A percentile compares a stretch with the other conserved stretches of the same genome.
Evolutionary conservation across 2,888 invertebrate genomes (phyloP).

Genomic region (Ommatoiulus sabulosus): DNA sequence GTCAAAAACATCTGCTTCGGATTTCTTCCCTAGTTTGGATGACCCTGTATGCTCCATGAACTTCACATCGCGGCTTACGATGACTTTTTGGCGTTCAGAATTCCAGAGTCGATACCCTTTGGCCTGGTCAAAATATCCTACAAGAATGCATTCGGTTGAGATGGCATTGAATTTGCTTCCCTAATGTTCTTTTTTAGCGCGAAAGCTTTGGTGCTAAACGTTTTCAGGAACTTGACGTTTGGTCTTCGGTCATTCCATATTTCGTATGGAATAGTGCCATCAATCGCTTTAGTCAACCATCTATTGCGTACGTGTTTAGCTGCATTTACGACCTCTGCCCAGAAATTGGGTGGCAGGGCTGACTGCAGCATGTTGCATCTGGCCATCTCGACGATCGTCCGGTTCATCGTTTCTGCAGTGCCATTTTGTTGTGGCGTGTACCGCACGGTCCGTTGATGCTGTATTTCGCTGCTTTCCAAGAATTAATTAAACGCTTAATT

Average conservation of each 20-base stretch:
- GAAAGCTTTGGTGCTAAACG: too few species aligned
- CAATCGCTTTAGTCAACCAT: not conserved
- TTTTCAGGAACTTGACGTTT: too few species aligned
- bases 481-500: not conserved
- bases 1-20: too few species aligned
- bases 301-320: slow-evolving; percentile 4
- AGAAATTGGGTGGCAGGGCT: not conserved
- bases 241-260: slow-evolving; percentile 41
- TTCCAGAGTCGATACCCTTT: too few species aligned
- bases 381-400: slow-evolving; percentile 42
- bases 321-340: slow-evolving; percentile 45
- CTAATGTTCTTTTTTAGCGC: too few species aligned
- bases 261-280: slow-evolving; percentile 7
- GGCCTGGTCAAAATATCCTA: not conserved
- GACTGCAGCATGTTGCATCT: not conserved
- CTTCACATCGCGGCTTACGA: too few species aligned
- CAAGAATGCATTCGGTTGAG: not conserved
- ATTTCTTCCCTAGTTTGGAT: too few species aligned
- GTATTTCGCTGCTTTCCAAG: not conserved
- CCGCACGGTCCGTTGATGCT: slow-evolving; percentile 38
- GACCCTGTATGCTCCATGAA: too few species aligned
- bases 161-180: too few species aligned
- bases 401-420: slow-evolving; percentile 18
- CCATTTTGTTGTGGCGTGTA: slow-evolving; percentile 56
- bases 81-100: too few species aligned